A percentile compares a stretch with the other conserved stretches of the same genome.
Conservation (phyloP, 1,140 invertebrate species). For the Diploscapter pachys region DNA sequence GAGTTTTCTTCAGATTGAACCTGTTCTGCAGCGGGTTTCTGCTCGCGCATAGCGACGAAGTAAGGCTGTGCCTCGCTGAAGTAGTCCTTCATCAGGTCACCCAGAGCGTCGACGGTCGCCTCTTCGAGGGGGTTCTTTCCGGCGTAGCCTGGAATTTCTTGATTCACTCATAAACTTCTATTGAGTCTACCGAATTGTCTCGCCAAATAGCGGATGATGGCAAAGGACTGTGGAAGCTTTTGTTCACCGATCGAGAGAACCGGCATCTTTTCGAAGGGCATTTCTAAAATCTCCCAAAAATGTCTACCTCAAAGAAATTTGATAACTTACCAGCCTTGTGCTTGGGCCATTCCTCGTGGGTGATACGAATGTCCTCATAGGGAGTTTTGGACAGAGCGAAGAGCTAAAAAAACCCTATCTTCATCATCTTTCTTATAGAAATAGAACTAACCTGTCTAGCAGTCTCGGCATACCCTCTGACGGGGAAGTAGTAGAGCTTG, state of each 20-base stretch:
- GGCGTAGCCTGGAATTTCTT: slow-evolving; percentile 1
- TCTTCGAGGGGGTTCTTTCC: slow-evolving; percentile 38
- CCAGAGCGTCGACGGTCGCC: slow-evolving; percentile 12
- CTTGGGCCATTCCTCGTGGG: slow-evolving; percentile 46
- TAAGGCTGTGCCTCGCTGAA: slow-evolving; percentile 12
- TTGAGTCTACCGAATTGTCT: slow-evolving; percentile 12
- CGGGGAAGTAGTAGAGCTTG: slow-evolving; percentile 55
- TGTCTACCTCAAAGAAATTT: not conserved
- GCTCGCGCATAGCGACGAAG: not conserved
- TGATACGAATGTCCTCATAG: slow-evolving; percentile 55
- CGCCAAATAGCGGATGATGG: slow-evolving; percentile 19
- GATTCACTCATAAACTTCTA: not conserved
- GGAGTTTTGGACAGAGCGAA: slow-evolving; percentile 46
- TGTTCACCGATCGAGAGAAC: slow-evolving; percentile 19
- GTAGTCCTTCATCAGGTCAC: slow-evolving; percentile 22
- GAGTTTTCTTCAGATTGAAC: slow-evolving; percentile 6
- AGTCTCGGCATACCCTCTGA: slow-evolving; percentile 50
- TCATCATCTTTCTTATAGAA: no score
- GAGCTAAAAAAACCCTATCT: slow-evolving; percentile 26
- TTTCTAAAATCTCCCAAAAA: not conserved
- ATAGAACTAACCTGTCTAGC: slow-evolving; percentile 40
- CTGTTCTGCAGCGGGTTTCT: slow-evolving; percentile 4
- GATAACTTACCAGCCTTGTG: slow-evolving; percentile 39
- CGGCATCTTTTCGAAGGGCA: slow-evolving; percentile 15
- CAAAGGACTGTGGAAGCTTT: slow-evolving; percentile 12